These are phyloP conservation scores for Alexandromys fortis DNA, from an alignment of 2,113 vertebrate species.

Conservation along the genomic window DNA sequence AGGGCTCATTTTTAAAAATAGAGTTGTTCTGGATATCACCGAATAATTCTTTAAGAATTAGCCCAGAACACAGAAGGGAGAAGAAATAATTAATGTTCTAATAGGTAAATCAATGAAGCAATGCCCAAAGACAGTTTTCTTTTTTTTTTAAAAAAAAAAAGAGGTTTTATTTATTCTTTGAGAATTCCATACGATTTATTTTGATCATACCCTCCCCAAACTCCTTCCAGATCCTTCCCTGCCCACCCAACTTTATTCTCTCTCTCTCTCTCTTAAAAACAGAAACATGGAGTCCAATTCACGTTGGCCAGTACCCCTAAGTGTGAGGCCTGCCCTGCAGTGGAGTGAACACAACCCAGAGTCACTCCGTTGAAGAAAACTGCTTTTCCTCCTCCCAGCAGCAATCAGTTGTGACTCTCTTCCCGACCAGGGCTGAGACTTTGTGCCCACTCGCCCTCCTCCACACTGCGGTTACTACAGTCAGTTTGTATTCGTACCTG, in stretches of 20 bases:
- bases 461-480: background rate
- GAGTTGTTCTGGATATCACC: background rate
- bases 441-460: background rate
- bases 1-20: background rate
- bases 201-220: background rate
- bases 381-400: background rate
- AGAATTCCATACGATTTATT: background rate
- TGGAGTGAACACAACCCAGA: background rate
- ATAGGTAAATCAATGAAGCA: background rate
- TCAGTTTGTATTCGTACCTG: constrained; percentile 9
- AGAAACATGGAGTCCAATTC: background rate
- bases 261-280: background rate
- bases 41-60: constrained; percentile 9
- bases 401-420: background rate
- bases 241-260: background rate
- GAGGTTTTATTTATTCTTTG: background rate
- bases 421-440: background rate
- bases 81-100: background rate
- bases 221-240: background rate
- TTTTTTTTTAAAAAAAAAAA: background rate
- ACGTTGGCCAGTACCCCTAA: background rate
- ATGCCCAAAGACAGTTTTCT: background rate
- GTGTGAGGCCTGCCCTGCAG: background rate
- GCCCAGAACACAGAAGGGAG: background rate
- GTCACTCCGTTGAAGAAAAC: too few species aligned